Conservation (phyloP, 2,888 invertebrate genomes). For the Chouioia cunea region DNA sequence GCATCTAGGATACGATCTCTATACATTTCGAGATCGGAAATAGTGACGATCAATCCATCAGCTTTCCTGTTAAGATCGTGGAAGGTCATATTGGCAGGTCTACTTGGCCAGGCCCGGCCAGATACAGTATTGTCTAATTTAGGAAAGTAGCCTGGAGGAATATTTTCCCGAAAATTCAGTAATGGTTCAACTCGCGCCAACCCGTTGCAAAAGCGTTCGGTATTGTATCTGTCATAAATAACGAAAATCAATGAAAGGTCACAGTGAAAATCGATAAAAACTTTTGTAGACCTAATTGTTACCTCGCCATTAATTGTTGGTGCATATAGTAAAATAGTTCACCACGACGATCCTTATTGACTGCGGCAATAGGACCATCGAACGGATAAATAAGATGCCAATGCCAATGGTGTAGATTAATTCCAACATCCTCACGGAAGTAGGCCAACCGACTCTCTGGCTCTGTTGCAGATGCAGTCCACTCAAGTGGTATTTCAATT, state of each 20-base stretch:
- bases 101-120: conserved; percentile 81
- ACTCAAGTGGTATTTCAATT: conserved; percentile 79
- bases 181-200: conserved; percentile 75
- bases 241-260: neutral
- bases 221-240: conserved; percentile 71
- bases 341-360: conserved; percentile 81
- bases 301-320: conserved; percentile 76
- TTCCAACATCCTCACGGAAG: conserved; percentile 85
- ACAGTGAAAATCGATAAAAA: neutral
- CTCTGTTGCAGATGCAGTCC: conserved; percentile 80
- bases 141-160: conserved; percentile 85
- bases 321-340: conserved; percentile 89
- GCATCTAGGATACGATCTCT: conserved; percentile 79
- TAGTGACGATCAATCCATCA: conserved; percentile 76
- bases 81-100: conserved; percentile 73
- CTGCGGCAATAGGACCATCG: conserved; percentile 75
- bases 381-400: conserved; percentile 91
- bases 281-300: neutral
- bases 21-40: conserved; percentile 81
- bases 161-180: conserved; percentile 77
- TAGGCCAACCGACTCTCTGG: conserved; percentile 85
- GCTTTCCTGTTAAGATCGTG: conserved; percentile 77
- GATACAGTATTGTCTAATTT: conserved; percentile 84
- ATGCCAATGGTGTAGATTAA: conserved; percentile 92
- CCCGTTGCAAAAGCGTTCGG: conserved; percentile 81